A percentile compares a stretch with the other conserved stretches of the same genome.
These are phyloP conservation scores for Clusia tigrina DNA, from an alignment of 2,888 invertebrate species.

Conservation along the genomic window DNA sequence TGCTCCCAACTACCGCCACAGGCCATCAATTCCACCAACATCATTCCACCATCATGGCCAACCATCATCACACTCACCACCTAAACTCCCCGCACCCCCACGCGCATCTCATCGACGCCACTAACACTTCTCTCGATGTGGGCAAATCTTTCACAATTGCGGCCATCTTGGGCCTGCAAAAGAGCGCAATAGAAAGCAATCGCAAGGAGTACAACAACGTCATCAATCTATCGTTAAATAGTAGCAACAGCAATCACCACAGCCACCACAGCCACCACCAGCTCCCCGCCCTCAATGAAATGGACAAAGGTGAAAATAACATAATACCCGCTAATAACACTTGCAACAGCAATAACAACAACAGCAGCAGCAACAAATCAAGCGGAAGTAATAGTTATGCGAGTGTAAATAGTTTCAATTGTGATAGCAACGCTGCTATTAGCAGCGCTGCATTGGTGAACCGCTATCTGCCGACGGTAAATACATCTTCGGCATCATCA, in stretches of 20 bases:
- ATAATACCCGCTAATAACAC: conserved; percentile 20
- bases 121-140: conserved; percentile 62
- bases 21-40: conserved; percentile 48
- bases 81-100: conserved; percentile 37
- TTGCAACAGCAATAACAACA: conserved; percentile 38
- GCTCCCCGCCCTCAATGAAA: conserved; percentile 5
- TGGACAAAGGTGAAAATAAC: conserved; percentile 38
- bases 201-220: conserved; percentile 62
- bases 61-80: conserved; percentile 11
- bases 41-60: conserved; percentile 22
- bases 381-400: conserved; percentile 38
- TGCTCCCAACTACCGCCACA: conserved; percentile 46
- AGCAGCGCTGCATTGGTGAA: conserved; percentile 36
- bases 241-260: conserved; percentile 29
- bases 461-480: conserved; percentile 50
- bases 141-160: conserved; percentile 88
- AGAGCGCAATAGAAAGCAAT: conserved; percentile 51
- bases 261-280: conserved; percentile 15
- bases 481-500: conserved; percentile 31
- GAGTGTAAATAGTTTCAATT: conserved; percentile 59
- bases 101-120: conserved; percentile 55
- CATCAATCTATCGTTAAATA: conserved; percentile 63
- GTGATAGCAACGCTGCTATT: conserved; percentile 52
- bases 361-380: conserved; percentile 35
- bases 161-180: conserved; percentile 81